Evolutionary conservation across 2,888 invertebrate genomes (phyloP).

Genomic region (Agonum fuliginosum): DNA sequence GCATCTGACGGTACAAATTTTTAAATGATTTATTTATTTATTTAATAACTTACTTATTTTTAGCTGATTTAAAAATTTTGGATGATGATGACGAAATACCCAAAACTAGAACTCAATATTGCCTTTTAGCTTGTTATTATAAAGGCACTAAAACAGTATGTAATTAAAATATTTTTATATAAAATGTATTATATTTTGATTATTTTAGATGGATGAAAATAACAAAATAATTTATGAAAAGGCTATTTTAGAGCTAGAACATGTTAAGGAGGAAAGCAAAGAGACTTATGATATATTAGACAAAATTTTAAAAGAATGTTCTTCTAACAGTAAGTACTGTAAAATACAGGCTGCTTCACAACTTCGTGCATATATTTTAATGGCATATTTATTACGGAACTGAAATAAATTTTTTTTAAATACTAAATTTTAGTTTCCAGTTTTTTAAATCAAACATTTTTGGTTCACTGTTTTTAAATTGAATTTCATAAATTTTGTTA

Average conservation of each 20-base stretch:
- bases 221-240: constrained; percentile 13
- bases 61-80: background rate
- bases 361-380: no score
- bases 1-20: no score
- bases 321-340: background rate
- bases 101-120: background rate
- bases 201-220: constrained; percentile 25
- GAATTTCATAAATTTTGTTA: no score
- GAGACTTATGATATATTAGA: background rate
- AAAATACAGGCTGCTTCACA: no score
- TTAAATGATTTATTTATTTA: no score
- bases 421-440: no score
- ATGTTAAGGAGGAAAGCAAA: background rate
- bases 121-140: background rate
- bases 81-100: background rate
- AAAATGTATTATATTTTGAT: background rate
- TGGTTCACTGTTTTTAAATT: no score
- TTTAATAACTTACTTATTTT: background rate
- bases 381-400: no score
- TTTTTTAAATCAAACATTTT: no score
- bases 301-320: background rate
- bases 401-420: no score
- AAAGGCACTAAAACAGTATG: background rate
- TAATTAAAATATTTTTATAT: background rate
- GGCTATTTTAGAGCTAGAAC: background rate